Evolutionary conservation across 2,113 vertebrate species (phyloP), one percentile per base, ranked within the genome.

Genomic region (Prietella phreatophila): DNA sequence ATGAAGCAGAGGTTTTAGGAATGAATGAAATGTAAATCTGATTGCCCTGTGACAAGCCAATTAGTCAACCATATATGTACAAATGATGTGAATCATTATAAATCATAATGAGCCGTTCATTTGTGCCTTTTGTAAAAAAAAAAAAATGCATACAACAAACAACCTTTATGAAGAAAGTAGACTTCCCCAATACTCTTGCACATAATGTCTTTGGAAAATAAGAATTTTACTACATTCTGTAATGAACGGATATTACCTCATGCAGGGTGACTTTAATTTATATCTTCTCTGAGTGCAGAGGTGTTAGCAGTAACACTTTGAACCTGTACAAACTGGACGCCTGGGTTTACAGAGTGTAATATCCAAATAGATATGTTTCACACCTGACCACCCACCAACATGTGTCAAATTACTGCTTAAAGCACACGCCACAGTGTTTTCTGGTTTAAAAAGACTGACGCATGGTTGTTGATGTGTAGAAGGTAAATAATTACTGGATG

Each of bases 41-140:
- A 53, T 65, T 71, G 63, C 27, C 63, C 83, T 61, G 11, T 78
- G 25, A 85, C 36, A 67, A 76, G 55, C 84, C 53, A 85, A 60
- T 76, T 76, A 76, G 84, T 71, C 56, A 60, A 36, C 20, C 4
- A 1, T 76, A 36, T 60, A 53, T 7, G 9, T 79, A 20, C 19
- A n/a, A 14, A 86, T 79, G 25, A 79, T 63, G 20, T 63, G 65
- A 84, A 79, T 78, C 75, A 78, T 13, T 53, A 33, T 80, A 53
- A 85, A 81, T 78, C 42, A 53, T 13, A 78, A 53, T 53, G 25
- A 78, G 25, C 25, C 47, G 53, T 78, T 78, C 15, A 33, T 81
- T 56, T 81, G n/a, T 80, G 15, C 15, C 53, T 33, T 80, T 55
- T 47, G 39, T 39, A 0, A 42, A 42, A 42, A 42, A 42, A 6